Evolutionary conservation across 2,888 invertebrate genomes (phyloP), one percentile per base, ranked within the genome.

Genomic region (Drosophila heteroneura): DNA sequence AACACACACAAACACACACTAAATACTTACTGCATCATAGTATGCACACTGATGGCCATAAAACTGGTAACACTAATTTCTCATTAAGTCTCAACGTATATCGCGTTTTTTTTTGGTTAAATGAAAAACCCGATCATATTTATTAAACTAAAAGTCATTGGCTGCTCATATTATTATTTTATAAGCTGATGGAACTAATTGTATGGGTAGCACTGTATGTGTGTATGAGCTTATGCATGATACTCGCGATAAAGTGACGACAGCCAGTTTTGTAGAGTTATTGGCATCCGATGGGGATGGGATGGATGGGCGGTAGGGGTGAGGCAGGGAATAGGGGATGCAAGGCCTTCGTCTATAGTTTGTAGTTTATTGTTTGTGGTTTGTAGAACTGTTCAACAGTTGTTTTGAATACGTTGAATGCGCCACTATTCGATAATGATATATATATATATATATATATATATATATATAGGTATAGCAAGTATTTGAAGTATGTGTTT

Each of bases 241-340:
- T 73, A 73, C 56, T 51, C 60, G 73, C 73, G 73, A 74, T 79
- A 81, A 81, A 70, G 70, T 74, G 69, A 47, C 62, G 65, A 77
- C 74, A 44, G 62, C 9, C 22, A 28, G 53, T 52, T 49, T 26
- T 16, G 47, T 47, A 16, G 22, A 47, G 47, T 16, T 47, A 47
- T 47, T 16, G 47, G 16, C 47, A 26, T 9, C 16, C 16, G 22
- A 47, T 47, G 16, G 22, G 22, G 22, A 16, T 16, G 10, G 19
- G 22, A 14, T 1, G 44, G 57, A 30, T 9, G 28, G 7, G 28
- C 9, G 49, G 1, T 14, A 14, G 32, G 32, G 32, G 26, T 16
- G 7, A 5, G 26, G 26, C 9, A 49, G 26, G 32, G 53, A 4
- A 32, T 16, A 16, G 53, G 53, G 30, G 19, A 7, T 47, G 47